phyloP scores from a whole-genome alignment of 2,888 invertebrate species.

The Neoscelio sp. region DNA sequence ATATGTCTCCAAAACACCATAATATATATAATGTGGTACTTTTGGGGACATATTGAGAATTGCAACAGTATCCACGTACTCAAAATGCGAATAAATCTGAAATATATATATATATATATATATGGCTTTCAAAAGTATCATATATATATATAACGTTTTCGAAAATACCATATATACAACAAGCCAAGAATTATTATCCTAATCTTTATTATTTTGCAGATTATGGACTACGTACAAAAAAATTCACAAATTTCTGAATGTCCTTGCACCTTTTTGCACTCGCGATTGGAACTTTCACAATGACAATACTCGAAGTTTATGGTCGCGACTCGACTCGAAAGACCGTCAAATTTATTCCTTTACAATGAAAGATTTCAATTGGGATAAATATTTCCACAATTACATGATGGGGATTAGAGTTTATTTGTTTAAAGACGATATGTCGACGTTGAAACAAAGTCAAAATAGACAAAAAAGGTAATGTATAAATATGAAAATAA shows the following conservation, averaged over 20 bases:
- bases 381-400: constrained; percentile 88
- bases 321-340: constrained; percentile 84
- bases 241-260: constrained; percentile 90
- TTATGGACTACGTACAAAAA: constrained; percentile 91
- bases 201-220: constrained; percentile 83
- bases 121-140: no score
- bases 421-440: constrained; percentile 91
- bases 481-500: constrained; percentile 38
- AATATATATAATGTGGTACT: no score
- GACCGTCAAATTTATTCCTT: constrained; percentile 88
- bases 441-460: constrained; percentile 87
- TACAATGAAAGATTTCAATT: constrained; percentile 88
- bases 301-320: constrained; percentile 86
- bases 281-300: constrained; percentile 90
- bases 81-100: no score
- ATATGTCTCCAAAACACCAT: constrained; percentile 70
- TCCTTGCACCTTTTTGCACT: constrained; percentile 90
- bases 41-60: no score
- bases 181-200: no score
- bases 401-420: constrained; percentile 90
- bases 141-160: no score
- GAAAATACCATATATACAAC: no score
- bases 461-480: constrained; percentile 86
- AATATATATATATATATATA: no score
- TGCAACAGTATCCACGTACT: no score